Percentiles rank a stretch among this genome's conserved stretches.
phyloP scores from a whole-genome alignment of 2,113 vertebrate genomes.

The Prietella phreatophila region DNA sequence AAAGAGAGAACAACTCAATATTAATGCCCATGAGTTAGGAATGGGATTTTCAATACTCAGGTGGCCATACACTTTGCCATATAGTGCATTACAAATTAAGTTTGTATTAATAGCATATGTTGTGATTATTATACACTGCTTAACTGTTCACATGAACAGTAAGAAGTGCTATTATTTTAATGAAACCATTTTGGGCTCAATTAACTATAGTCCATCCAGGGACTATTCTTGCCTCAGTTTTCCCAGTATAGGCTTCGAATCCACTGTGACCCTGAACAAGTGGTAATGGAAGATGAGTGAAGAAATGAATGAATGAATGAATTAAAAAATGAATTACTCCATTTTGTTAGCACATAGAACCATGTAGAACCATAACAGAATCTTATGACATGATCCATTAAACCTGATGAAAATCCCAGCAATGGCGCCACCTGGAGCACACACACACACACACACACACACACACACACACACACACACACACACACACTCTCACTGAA shows the following conservation, averaged over 20 bases:
- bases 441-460: too few relatives aligned
- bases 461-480: too few relatives aligned
- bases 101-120: neutral
- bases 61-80: neutral
- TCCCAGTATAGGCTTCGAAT: neutral
- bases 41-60: neutral
- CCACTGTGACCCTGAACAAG: neutral
- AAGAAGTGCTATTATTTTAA: neutral
- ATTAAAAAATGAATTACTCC: neutral
- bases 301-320: neutral
- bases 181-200: neutral
- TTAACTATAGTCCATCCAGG: neutral
- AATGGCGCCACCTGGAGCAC: constrained; percentile 18
- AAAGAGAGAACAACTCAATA: neutral
- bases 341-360: neutral
- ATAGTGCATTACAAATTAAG: neutral
- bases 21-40: neutral
- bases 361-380: neutral
- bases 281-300: neutral
- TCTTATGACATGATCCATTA: neutral
- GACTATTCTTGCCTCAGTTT: neutral
- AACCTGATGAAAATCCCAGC: neutral
- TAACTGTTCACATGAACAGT: neutral
- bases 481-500: too few relatives aligned
- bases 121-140: neutral